These are phyloP conservation scores for Leptopilina drosophilae DNA, from an alignment of 2,888 invertebrate genomes.

Conservation along the genomic window DNA sequence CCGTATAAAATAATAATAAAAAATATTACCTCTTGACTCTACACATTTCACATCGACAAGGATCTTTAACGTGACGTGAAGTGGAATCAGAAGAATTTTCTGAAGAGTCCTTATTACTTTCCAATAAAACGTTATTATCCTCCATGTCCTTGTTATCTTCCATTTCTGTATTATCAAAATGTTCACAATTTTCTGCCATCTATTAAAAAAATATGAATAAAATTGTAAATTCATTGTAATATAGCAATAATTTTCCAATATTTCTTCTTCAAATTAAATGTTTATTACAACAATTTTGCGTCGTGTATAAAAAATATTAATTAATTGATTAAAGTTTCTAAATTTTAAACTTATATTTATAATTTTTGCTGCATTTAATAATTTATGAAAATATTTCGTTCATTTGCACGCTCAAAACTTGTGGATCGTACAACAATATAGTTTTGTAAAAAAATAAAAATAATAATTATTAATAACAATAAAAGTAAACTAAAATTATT, in stretches of 20 bases:
- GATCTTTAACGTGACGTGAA: slow-evolving; percentile 56
- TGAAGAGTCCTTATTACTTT: slow-evolving; percentile 8
- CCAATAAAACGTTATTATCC: not conserved
- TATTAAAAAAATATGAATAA: slow-evolving; percentile 48
- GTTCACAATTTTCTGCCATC: slow-evolving; percentile 46
- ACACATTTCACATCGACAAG: slow-evolving; percentile 68
- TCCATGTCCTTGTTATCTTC: slow-evolving; percentile 50
- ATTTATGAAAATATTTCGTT: no score
- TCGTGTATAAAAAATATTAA: no score
- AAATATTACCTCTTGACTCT: slow-evolving; percentile 67
- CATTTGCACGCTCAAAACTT: no score
- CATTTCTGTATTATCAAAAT: slow-evolving; percentile 46
- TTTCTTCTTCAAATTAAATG: no score
- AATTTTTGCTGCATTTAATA: no score
- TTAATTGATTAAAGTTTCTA: no score
- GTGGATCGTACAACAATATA: no score
- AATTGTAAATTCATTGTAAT: not conserved
- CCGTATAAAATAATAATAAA: not conserved
- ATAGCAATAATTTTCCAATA: no score
- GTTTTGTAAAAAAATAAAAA: no score
- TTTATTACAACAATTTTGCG: no score
- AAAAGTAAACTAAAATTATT: not conserved
- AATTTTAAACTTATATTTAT: no score
- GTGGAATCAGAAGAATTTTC: slow-evolving; percentile 39
- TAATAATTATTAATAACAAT: not conserved